phyloP scores from a whole-genome alignment of 2,888 invertebrate genomes.

The Clitarchus hookeri region DNA sequence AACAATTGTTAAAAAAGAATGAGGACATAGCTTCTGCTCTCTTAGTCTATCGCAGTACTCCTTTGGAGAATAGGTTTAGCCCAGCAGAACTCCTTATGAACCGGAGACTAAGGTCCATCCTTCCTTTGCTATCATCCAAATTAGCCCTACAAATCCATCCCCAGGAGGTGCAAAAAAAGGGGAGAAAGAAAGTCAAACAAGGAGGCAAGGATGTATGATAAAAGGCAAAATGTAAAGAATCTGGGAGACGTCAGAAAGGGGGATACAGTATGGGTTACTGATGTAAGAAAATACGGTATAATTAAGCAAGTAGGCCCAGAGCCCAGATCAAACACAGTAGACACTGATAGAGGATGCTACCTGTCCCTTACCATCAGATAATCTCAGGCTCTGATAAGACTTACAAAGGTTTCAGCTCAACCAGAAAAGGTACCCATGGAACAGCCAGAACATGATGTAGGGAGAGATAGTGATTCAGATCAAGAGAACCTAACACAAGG shows the following conservation, averaged over 20 bases:
- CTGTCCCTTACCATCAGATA: neutral
- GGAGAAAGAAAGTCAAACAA: neutral
- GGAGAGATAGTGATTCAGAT: neutral
- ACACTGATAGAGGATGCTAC: neutral
- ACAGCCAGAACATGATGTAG: neutral
- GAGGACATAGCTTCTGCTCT: constrained; percentile 44
- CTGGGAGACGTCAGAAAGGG: neutral
- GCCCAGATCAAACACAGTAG: neutral
- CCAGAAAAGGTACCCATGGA: too few relatives aligned
- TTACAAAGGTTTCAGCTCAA: neutral
- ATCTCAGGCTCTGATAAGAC: neutral
- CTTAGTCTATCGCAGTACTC: constrained; percentile 44
- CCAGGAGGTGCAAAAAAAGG: neutral
- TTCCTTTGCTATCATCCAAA: constrained; percentile 16
- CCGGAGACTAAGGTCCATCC: too few relatives aligned
- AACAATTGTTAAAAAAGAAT: constrained; percentile 42
- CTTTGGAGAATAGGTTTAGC: constrained; percentile 44
- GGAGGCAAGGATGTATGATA: neutral
- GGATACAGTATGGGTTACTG: neutral
- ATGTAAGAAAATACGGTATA: neutral
- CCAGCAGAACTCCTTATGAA: constrained; percentile 47
- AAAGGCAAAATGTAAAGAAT: neutral
- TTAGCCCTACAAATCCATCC: neutral
- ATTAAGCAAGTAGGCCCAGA: neutral
- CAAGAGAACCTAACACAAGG: neutral